Base-by-base conservation (phyloP, 2,113 vertebrate genomes). In the Daboia siamensis region DNA sequence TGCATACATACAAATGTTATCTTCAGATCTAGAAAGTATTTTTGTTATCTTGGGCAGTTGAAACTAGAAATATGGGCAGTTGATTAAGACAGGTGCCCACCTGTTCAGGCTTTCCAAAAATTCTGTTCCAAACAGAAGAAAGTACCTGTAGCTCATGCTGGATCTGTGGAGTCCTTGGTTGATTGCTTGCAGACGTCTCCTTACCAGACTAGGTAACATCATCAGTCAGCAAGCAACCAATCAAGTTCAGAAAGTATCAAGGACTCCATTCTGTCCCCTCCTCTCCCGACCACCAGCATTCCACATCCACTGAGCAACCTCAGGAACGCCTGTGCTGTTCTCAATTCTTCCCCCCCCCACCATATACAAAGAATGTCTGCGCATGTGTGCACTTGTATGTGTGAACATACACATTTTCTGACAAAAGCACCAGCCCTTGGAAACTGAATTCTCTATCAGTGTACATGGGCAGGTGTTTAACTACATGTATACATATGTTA, bases 21-120 rank as follows among this genome's bases (percentile, higher is more conserved):
- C 90, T 54, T 90, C 9, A 52, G 39, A 90, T 64, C 86, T 89
- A 64, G 90, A 56, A 86, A 91, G 92, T 59, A 57, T 92, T 91
- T 93, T 52, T 29, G 20, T 21, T 87, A 11, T 15, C 61, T 64
- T 46, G 55, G 93, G 87, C n/a, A 90, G 7, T 86, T 93, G 86
- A 33, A 69, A n/a, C 92, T 88, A 89, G 44, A 21, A 7, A 90
- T 80, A 8, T 5, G n/a, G 15, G 13, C 69, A 74, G 7, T 33
- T 33, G 69, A 74, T 74, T 74, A 74, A 74, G n/a, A 74, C 5
- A 39, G 15, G 13, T 0, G 4, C 0, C 21, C 85, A 51, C 12
- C 46, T 26, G 23, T 86, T 46, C 21, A 39, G 33, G 90, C 24
- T 74, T 74, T 74, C 69, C n/a, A 33, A 74, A 33, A 33, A 7